These are phyloP conservation scores for Ciona savignyi DNA, from an alignment of 23 tunicate species.

Conservation along the genomic window DNA sequence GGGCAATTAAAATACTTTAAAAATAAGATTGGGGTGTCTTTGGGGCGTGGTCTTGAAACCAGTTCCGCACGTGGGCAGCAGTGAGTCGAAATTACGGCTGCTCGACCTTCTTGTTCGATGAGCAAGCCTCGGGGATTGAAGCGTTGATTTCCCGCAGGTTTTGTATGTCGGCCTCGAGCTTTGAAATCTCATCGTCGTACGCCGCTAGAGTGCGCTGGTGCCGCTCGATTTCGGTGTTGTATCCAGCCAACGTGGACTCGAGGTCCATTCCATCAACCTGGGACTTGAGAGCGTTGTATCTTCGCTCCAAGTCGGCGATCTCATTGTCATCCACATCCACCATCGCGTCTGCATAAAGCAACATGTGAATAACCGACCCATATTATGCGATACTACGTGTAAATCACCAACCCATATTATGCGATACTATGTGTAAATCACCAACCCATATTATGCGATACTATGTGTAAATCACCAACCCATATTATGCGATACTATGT, in stretches of 20 bases:
- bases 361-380: no score
- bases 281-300: slow-evolving; percentile 4
- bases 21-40: no score
- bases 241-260: slow-evolving; percentile 7
- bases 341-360: slow-evolving; percentile 10
- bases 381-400: no score
- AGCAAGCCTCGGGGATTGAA: slow-evolving; percentile 50
- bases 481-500: no score
- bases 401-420: no score
- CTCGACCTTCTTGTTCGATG: slow-evolving; percentile 22
- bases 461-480: no score
- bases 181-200: slow-evolving; percentile 47
- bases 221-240: slow-evolving; percentile 13
- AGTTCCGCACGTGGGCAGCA: no score
- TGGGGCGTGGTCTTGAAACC: no score
- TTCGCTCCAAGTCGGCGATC: slow-evolving; percentile 24
- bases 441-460: no score
- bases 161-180: slow-evolving; percentile 25
- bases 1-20: no score
- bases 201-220: slow-evolving; percentile 17
- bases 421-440: no score
- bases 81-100: slow-evolving; percentile 14
- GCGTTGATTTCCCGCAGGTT: slow-evolving; percentile 50
- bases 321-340: slow-evolving; percentile 32
- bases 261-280: slow-evolving; percentile 40